phyloP scores from a whole-genome alignment of 2,888 invertebrate species.

The Eupithecia insigniata region DNA sequence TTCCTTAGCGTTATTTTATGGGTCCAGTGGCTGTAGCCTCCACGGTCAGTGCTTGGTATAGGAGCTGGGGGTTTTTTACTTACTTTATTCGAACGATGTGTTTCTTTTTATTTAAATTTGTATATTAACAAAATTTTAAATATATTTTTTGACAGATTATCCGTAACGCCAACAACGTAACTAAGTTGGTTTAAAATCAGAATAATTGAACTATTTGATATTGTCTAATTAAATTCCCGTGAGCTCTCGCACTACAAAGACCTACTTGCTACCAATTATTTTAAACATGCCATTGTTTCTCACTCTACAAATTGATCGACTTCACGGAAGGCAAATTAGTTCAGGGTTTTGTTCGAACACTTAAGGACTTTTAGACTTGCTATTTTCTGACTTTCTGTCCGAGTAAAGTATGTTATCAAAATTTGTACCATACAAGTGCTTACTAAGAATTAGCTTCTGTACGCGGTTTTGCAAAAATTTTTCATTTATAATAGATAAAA shows the following conservation, averaged over 20 bases:
- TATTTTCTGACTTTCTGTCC: background rate
- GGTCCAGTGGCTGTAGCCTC: slow-evolving; percentile 9
- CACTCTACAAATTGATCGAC: slow-evolving; percentile 11
- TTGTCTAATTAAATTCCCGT: too few species aligned
- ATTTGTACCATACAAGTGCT: too few species aligned
- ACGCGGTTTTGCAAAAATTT: too few species aligned
- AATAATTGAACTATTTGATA: too few species aligned
- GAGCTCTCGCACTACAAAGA: slow-evolving; percentile 3
- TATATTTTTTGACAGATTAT: too few species aligned
- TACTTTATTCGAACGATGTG: background rate
- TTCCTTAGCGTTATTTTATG: slow-evolving; percentile 19
- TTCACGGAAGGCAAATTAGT: background rate
- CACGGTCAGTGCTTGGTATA: background rate
- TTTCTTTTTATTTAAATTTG: background rate
- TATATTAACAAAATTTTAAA: too few species aligned
- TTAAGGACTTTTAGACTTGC: background rate
- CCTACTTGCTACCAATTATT: slow-evolving; percentile 3
- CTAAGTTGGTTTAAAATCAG: too few species aligned
- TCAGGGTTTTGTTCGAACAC: background rate
- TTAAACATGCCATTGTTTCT: slow-evolving; percentile 8
- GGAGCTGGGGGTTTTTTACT: background rate
- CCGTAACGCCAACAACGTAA: too few species aligned
- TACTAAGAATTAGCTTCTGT: too few species aligned
- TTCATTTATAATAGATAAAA: too few species aligned
- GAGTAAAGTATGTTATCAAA: too few species aligned